Evolutionary conservation across 2,888 invertebrate species (phyloP).

Genomic region (Tholera decimalis): DNA sequence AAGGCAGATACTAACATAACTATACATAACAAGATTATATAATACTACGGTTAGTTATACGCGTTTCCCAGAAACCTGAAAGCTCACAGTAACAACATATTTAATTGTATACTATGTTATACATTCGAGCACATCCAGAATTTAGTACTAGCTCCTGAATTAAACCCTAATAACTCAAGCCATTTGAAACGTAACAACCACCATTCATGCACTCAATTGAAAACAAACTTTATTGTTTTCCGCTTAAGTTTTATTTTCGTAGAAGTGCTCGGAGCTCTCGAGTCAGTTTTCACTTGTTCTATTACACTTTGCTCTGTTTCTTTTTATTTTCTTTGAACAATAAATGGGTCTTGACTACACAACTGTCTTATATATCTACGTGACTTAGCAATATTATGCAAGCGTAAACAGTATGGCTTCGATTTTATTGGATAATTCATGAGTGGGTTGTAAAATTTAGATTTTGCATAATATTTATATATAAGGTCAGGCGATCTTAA

Average conservation of each 20-base stretch:
- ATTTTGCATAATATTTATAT: conserved; percentile 75
- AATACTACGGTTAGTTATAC: conserved; percentile 49
- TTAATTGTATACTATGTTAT: conserved; percentile 78
- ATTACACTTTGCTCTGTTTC: conserved; percentile 76
- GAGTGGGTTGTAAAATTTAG: conserved; percentile 74
- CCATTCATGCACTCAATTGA: conserved; percentile 43
- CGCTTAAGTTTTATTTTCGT: conserved; percentile 57
- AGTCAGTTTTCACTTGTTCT: conserved; percentile 66
- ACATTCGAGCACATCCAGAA: conserved; percentile 81
- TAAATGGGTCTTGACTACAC: conserved; percentile 83
- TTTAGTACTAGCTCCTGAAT: conserved; percentile 83
- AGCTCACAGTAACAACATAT: conserved; percentile 71
- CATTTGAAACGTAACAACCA: conserved; percentile 63
- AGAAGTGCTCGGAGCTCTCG: conserved; percentile 47
- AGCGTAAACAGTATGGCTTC: conserved; percentile 77
- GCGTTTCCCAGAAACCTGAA: conserved; percentile 66
- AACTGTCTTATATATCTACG: conserved; percentile 81
- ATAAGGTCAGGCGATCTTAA: conserved; percentile 70
- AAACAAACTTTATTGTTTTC: conserved; percentile 61
- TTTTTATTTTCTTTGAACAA: conserved; percentile 87
- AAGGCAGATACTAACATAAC: conserved; percentile 27
- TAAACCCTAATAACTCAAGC: conserved; percentile 80
- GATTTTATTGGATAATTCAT: conserved; percentile 81
- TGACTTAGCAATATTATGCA: conserved; percentile 78
- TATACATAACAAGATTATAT: conserved; percentile 41